A percentile compares a stretch with the other conserved stretches of the same genome.
phyloP scores from a whole-genome alignment of 2,113 vertebrate species.

The Esox niger region DNA sequence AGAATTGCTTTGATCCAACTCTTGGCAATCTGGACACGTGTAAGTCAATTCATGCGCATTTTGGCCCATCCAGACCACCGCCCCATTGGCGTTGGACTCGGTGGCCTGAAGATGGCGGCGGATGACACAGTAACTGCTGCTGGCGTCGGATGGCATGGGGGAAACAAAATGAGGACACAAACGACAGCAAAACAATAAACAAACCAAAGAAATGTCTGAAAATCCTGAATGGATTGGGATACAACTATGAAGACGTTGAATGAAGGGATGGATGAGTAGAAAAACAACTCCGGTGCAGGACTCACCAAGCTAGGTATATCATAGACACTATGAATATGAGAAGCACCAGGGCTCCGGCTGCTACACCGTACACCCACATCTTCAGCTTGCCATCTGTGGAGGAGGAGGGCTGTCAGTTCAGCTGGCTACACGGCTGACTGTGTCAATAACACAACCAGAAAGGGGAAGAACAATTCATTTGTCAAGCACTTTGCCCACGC shows the following conservation, averaged over 20 bases:
- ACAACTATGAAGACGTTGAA: neutral
- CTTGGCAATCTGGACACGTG: slow-evolving; percentile 74
- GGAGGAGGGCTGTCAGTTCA: slow-evolving; percentile 51
- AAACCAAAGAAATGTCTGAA: slow-evolving; percentile 18
- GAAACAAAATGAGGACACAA: slow-evolving; percentile 19
- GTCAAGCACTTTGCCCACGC: too few relatives aligned
- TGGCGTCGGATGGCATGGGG: slow-evolving; percentile 28
- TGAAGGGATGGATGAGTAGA: slow-evolving; percentile 22
- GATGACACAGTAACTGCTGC: slow-evolving; percentile 69
- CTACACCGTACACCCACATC: slow-evolving; percentile 98
- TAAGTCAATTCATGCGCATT: slow-evolving; percentile 68
- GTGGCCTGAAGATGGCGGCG: slow-evolving; percentile 64
- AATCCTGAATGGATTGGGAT: slow-evolving; percentile 2
- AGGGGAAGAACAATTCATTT: too few relatives aligned
- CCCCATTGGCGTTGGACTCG: slow-evolving; percentile 59
- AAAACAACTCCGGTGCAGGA: slow-evolving; percentile 54
- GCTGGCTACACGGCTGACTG: slow-evolving; percentile 18
- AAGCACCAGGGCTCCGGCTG: slow-evolving; percentile 93
- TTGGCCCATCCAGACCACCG: slow-evolving; percentile 59
- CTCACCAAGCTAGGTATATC: slow-evolving; percentile 99
- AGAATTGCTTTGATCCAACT: slow-evolving; percentile 52
- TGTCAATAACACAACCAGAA: slow-evolving; percentile 1
- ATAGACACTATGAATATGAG: slow-evolving; percentile 98
- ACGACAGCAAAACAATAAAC: neutral
- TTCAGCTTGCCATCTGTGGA: slow-evolving; percentile 93